A percentile compares a stretch with the other conserved stretches of the same genome.
These are phyloP conservation scores for Temnothorax nylanderi DNA, from an alignment of 1,140 invertebrate species.

Conservation along the genomic window DNA sequence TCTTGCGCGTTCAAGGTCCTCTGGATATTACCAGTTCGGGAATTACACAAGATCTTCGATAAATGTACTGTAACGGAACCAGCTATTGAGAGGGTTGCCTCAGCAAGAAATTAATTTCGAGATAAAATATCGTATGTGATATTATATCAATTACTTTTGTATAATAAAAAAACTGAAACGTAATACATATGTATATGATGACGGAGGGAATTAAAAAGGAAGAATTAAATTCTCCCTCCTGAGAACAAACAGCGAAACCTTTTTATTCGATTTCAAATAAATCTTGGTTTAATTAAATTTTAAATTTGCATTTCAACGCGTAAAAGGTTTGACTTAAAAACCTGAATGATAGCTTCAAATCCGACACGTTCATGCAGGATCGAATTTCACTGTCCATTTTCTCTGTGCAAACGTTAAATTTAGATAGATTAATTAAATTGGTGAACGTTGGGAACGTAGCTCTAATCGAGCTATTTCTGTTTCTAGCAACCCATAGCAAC, in stretches of 20 bases:
- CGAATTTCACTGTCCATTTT: not conserved
- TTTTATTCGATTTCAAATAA: not conserved
- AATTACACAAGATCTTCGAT: not conserved
- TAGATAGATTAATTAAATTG: not conserved
- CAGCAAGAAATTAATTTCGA: not conserved
- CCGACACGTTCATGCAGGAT: not conserved
- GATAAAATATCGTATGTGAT: not conserved
- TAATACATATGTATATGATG: not conserved
- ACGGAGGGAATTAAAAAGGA: not conserved
- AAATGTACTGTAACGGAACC: not conserved
- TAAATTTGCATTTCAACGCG: not conserved
- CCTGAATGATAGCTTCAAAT: not conserved
- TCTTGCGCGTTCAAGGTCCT: not conserved
- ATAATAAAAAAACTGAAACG: not conserved
- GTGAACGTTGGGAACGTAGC: not conserved
- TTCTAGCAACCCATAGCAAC: not conserved
- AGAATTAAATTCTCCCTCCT: not conserved
- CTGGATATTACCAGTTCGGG: not conserved
- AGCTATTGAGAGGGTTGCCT: not conserved
- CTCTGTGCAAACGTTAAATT: not conserved
- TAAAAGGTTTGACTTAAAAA: not conserved
- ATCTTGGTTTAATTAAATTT: not conserved
- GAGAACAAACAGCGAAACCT: not conserved
- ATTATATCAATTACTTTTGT: not conserved
- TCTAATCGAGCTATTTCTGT: not conserved